A percentile compares a stretch with the other conserved stretches of the same genome.
Conservation (phyloP, 2,797 vertebrate genomes). For the Lagodon rhomboides region DNA sequence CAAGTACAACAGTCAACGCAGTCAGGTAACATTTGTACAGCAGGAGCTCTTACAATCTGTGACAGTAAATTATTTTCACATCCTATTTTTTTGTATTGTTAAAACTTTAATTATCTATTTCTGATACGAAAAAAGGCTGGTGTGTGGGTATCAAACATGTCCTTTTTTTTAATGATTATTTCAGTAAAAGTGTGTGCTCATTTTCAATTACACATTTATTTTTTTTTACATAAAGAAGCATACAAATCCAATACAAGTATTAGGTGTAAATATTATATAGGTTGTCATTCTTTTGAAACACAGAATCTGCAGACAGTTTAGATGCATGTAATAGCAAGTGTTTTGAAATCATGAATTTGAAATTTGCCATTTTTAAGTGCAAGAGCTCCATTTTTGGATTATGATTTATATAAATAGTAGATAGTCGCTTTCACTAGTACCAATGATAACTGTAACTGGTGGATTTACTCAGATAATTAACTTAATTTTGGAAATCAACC, state of each 20-base stretch:
- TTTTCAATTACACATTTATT: not conserved
- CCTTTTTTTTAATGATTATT: not conserved
- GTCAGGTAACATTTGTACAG: constrained; percentile 26
- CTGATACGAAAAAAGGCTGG: not conserved
- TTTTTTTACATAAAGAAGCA: not conserved
- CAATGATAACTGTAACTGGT: no score
- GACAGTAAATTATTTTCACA: not conserved
- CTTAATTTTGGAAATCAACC: no score
- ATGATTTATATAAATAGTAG: no score
- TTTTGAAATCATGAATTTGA: no score
- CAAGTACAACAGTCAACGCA: constrained; percentile 24
- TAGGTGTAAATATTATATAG: not conserved
- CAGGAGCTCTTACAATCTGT: not conserved
- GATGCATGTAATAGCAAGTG: not conserved
- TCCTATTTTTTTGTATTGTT: not conserved
- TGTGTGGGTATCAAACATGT: not conserved
- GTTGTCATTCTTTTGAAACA: not conserved
- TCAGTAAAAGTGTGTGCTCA: no score
- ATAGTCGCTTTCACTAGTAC: no score
- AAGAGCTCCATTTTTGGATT: no score
- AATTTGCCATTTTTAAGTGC: no score
- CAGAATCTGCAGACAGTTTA: not conserved
- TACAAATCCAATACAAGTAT: not conserved
- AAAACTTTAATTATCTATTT: not conserved
- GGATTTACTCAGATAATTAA: no score